These are phyloP conservation scores for Australoheros scitulus DNA, from an alignment of 2,113 vertebrate species.

Conservation along the genomic window DNA sequence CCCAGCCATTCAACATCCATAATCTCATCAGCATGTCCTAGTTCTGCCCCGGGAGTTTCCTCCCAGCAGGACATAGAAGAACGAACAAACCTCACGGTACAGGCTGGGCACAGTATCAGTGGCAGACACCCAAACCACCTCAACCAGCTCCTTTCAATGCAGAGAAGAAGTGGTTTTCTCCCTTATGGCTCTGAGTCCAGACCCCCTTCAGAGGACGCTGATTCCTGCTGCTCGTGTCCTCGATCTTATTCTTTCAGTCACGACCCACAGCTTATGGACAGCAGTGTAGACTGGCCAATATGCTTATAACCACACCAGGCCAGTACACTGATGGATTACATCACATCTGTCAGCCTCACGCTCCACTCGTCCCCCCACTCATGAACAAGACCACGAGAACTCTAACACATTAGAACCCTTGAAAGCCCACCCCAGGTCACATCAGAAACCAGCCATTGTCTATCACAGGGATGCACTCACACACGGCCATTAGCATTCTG, in stretches of 20 bases:
- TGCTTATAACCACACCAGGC: background rate
- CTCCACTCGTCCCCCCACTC: background rate
- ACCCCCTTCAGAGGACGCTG: background rate
- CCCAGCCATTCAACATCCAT: background rate
- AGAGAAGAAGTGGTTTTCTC: background rate
- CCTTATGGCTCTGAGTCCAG: fast-evolving
- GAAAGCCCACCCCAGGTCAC: background rate
- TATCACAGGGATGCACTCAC: too few relatives aligned
- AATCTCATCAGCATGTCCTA: background rate
- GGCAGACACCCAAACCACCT: too few relatives aligned
- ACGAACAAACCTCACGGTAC: too few relatives aligned
- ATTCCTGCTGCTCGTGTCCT: background rate
- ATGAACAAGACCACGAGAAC: background rate
- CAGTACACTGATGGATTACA: background rate
- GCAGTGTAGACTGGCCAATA: background rate
- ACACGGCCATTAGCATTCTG: too few relatives aligned
- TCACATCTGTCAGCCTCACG: background rate
- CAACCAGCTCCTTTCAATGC: too few relatives aligned
- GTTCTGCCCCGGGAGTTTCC: background rate
- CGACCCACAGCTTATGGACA: background rate
- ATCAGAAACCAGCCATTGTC: too few relatives aligned
- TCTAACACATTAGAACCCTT: background rate
- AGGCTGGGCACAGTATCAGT: too few relatives aligned
- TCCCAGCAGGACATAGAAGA: background rate
- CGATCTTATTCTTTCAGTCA: background rate